Evolutionary conservation across 2,113 vertebrate genomes (phyloP), one percentile per base, ranked within the genome.

Genomic region (Dromaius novaehollandiae): DNA sequence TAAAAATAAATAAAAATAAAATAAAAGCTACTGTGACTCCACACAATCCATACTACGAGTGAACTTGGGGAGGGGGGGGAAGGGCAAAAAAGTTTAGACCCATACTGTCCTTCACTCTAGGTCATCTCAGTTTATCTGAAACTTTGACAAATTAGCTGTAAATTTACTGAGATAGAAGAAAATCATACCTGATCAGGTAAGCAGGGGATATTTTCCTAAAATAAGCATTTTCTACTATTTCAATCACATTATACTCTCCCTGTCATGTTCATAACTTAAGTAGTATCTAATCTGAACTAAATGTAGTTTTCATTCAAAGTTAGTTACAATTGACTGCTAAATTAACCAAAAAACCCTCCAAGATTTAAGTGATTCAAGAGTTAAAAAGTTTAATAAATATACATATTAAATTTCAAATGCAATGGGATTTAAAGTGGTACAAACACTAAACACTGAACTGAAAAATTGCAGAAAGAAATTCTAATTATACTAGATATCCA

Each of bases 1-100:
- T 26, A 84, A 94, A 97, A 97, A 82, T 34, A 80, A 95, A 66
- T 26, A 65, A 76, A 94, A 53, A 86, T 24, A 42, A 88, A 96
- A 90, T 82, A 93, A 85, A 79, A 91, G 25, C 55, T 81, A 73
- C 82, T 51, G 44, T 82, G 90, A 94, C 90, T 95, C 63, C 70
- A 92, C 55, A 89, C 18, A 86, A 90, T 32, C 69, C 42, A 91
- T 17, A 71, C 36, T 89, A 34, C 28, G 93, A 78, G 73, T 65
- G 50, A 95, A 96, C 32, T 1, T 60, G 44, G 13, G 20, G 44
- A 13, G 18, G 88, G 2, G 28, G 78, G 30, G n/a, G 30, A 21
- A 94, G 44, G 19, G 11, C 8, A 85, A 69, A 93, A 92, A 79
- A 93, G 73, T 19, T 58, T 7, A 71, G 25, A 56, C 58, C 44